Conservation (phyloP, 2,888 invertebrate genomes). For the Plebejus argus region DNA sequence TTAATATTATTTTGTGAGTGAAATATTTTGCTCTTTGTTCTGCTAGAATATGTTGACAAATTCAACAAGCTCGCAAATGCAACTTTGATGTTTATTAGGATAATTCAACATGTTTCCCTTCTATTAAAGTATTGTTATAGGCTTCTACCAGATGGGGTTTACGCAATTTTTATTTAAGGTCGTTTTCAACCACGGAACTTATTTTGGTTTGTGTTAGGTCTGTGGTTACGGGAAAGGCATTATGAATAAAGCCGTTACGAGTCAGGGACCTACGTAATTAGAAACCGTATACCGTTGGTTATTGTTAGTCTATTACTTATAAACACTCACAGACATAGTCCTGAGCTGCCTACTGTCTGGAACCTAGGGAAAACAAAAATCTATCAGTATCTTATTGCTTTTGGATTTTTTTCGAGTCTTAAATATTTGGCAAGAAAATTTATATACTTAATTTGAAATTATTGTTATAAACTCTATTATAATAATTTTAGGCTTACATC, state of each 20-base stretch:
- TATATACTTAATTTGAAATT: too few relatives aligned
- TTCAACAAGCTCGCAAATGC: not conserved
- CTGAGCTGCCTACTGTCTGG: constrained; percentile 51
- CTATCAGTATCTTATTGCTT: constrained; percentile 28
- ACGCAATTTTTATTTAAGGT: constrained; percentile 1
- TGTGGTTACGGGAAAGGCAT: constrained; percentile 3
- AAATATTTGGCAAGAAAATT: too few relatives aligned
- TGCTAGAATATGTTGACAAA: not conserved
- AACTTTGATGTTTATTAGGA: not conserved
- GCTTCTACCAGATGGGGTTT: not conserved
- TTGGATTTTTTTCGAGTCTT: not conserved
- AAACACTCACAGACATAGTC: constrained; percentile 60
- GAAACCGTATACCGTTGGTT: constrained; percentile 28
- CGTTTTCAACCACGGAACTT: not conserved
- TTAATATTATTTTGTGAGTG: not conserved
- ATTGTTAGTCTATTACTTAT: constrained; percentile 40
- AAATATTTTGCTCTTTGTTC: not conserved
- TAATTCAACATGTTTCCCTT: not conserved
- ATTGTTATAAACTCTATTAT: too few relatives aligned
- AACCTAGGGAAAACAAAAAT: constrained; percentile 60
- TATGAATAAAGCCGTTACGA: constrained; percentile 24
- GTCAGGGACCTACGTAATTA: constrained; percentile 17
- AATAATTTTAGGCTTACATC: too few relatives aligned
- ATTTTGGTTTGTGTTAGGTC: constrained; percentile 1
- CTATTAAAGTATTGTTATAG: not conserved